Base-by-base conservation (phyloP, 2,797 vertebrate species). In the Chaetophractus vellerosus region DNA sequence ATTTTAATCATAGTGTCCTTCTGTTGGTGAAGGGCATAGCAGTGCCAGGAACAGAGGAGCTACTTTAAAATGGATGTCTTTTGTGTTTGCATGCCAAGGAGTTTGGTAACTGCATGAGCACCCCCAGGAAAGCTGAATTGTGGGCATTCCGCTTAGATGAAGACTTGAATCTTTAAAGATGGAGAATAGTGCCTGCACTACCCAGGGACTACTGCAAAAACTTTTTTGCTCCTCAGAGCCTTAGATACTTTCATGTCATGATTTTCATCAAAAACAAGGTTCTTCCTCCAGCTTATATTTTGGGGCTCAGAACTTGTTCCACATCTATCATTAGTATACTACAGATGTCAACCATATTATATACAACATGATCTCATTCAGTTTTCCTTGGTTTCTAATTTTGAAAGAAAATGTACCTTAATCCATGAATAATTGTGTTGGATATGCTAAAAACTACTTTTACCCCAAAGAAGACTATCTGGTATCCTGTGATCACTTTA, bases 341-440 rank as follows among this genome's bases (percentile, higher is more conserved):
- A n/a, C 31, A 61, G 12, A 16, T 79, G 24, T 19, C 52, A 64
- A 16, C 48, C 28, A 2, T 66, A 14, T 33, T 64, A 61, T 45
- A 48, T 41, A 33, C 33, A 82, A 9, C 81, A 45, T 85, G 31
- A 76, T 61, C 83, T 81, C 41, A 0, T 80, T 31, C n/a, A 69
- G 55, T 96, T 93, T 93, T 63, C 4, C 82, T 69, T 89, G 19
- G 41, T 48, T 93, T 91, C 52, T 90, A 16, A 72, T 61, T 89
- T 24, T 82, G 48, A 85, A 81, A 55, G 38, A 36, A 50, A 50
- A 55, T 24, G 1, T 57, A 48, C 50, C 59, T 66, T 76, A 78
- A 79, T 85, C 71, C 38, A 26, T 92, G 63, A 79, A 24, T 41
- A 50, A 15, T 31, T 28, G 26, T 82, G 75, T 86, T 69, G 26